Evolutionary conservation across 2,113 vertebrate genomes (phyloP), one percentile per base, ranked within the genome.

Genomic region (Ahaetulla prasina): DNA sequence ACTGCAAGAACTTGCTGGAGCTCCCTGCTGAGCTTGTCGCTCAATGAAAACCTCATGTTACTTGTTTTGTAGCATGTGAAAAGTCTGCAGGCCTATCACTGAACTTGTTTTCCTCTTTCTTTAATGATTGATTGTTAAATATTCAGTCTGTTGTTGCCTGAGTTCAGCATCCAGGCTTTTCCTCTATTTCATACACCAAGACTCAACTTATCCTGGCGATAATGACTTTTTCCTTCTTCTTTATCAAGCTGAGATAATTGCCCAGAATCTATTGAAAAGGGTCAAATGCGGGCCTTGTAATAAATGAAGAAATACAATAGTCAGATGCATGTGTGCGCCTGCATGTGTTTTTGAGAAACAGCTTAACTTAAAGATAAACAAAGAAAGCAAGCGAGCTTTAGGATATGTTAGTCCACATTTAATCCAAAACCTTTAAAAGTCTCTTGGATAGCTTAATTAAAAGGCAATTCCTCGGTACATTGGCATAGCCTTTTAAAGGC

Each of bases 391-490:
- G 89, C 93, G 68, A 74, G 35, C 88, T 43, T 89, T 86, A 95
- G 96, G 96, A 96, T 96, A 92, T 95, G 93, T 23, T 95, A 95
- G 94, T 94, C 95, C 89, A 2, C 53, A 88, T 96, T 97, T 97
- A 96, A 97, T 97, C 94, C 95, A 49, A 86, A 96, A 92, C 90
- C 95, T 97, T 96, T 95, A 96, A 95, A 97, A 96, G 93, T 97
- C 97, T 96, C 95, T 97, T 96, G 93, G 96, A 96, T 97, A 97
- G 96, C 95, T 97, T 96, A 96, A 97, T 97, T 97, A 97, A 97
- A 97, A 95, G 95, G 94, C 95, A 97, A 96, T 96, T 97, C 95
- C 96, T 96, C 95, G 94, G 95, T 95, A 95, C 93, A 95, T 97
- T 97, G 96, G 85, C 95, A 97, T 94, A 94, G 95, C 93, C 94